Conservation (phyloP, 1,140 invertebrate genomes). For the Campodea augens region DNA sequence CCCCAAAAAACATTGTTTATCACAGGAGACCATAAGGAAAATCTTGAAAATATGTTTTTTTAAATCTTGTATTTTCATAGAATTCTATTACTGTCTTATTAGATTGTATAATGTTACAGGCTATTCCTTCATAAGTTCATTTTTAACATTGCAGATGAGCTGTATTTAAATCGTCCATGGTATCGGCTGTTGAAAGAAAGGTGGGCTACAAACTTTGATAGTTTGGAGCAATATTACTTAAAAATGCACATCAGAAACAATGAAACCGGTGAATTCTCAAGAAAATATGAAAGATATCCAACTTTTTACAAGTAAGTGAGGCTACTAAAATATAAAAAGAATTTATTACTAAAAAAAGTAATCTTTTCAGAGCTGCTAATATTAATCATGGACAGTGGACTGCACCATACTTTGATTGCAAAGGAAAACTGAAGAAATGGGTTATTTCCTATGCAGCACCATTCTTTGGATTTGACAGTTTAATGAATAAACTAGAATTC, state of each 20-base stretch:
- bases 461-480: slow-evolving; percentile 91
- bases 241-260: slow-evolving; percentile 84
- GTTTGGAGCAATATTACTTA: slow-evolving; percentile 74
- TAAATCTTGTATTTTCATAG: too few species aligned
- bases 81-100: not conserved
- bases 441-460: slow-evolving; percentile 83
- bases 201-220: slow-evolving; percentile 85
- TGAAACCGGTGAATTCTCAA: slow-evolving; percentile 57
- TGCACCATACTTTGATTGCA: slow-evolving; percentile 82
- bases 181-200: slow-evolving; percentile 74
- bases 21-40: too few species aligned
- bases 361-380: slow-evolving; percentile 47
- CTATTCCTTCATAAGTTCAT: slow-evolving; percentile 10
- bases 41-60: too few species aligned
- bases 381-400: slow-evolving; percentile 83
- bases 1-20: too few species aligned
- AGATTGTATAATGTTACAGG: not conserved
- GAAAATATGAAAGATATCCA: slow-evolving; percentile 78
- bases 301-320: slow-evolving; percentile 48
- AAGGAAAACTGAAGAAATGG: slow-evolving; percentile 73
- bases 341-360: too few species aligned
- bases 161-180: slow-evolving; percentile 67
- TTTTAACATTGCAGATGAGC: slow-evolving; percentile 33
- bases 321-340: not conserved
- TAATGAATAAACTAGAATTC: slow-evolving; percentile 78